Base-by-base conservation (phyloP, 2,113 vertebrate species). In the Thamnophis sirtalis region DNA sequence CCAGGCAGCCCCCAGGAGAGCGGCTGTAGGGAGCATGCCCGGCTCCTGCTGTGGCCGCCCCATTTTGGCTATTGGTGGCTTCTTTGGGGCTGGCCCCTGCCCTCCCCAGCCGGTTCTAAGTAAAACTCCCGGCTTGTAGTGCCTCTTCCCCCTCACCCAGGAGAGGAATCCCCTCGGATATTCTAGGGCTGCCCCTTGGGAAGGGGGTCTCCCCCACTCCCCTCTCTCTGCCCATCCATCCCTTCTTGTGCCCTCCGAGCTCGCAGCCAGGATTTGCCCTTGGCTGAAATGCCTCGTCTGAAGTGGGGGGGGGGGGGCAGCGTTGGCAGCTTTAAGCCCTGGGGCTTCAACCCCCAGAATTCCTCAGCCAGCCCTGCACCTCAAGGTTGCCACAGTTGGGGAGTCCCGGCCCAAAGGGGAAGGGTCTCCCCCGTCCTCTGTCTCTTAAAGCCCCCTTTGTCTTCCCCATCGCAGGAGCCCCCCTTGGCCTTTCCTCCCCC, bases 1-100 rank as follows among this genome's bases (percentile, higher is more conserved):
- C n/a, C n/a, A n/a, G n/a, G n/a, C n/a, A n/a, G n/a, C 53, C 10
- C 1, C 0, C 28, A 90, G 11, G 0, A 15, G n/a, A 60, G 88
- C 88, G 10, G 10, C 0, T 0, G 88, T 91, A 13, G 24, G 26
- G 3, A 13, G 22, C 95, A 9, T 48, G 87, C 55, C 28, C 10
- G 90, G 86, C 51, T 33, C 53, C 53, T 58, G 21, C 50, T 22
- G 91, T 3, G 48, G 87, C 89, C n/a, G 94, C 86, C 94, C 92
- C 91, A 84, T 96, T 94, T 91, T 10, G 22, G 11, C 10, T 10
- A 5, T 9, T 15, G 4, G 51, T 4, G n/a, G 26, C 17, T 19
- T 2, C 0, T 9, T 24, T 6, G 0, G 21, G 26, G 43, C 11
- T 3, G 89, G 21, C 4, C 15, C 88, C 89, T 13, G 2, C 10